Percentiles rank a stretch among this genome's conserved stretches.
Evolutionary conservation across 2,113 vertebrate genomes (phyloP).

Genomic region (Cyanistes caeruleus): DNA sequence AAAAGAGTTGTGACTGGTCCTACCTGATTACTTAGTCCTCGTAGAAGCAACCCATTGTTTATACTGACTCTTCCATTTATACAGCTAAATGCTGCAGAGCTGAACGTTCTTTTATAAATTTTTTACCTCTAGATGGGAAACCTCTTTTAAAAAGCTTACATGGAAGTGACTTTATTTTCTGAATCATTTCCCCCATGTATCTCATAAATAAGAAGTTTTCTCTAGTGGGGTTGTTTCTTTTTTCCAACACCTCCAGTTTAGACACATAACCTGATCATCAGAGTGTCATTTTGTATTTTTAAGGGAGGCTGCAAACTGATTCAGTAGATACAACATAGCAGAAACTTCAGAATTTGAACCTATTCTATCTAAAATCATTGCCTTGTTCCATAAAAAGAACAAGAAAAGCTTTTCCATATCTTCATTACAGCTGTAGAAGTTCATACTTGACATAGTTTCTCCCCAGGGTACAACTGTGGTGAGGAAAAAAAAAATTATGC

Average conservation of each 20-base stretch:
- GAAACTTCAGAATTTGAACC: neutral
- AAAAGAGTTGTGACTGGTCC: neutral
- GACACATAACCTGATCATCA: neutral
- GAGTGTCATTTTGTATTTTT: neutral
- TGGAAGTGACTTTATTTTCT: neutral
- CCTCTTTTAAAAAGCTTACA: neutral
- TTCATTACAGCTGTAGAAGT: slow-evolving; percentile 27
- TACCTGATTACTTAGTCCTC: neutral
- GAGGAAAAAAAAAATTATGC: neutral
- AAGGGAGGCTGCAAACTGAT: neutral
- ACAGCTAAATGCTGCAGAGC: neutral
- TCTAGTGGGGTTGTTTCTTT: neutral
- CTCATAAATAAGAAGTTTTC: neutral
- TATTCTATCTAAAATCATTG: neutral
- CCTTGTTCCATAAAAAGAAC: neutral
- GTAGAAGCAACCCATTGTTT: neutral
- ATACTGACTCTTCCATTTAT: neutral
- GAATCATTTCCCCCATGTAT: neutral
- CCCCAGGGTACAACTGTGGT: slow-evolving; percentile 20
- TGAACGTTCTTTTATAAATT: neutral
- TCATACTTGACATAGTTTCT: slow-evolving; percentile 46
- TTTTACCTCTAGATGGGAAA: neutral
- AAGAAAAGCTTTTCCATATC: neutral
- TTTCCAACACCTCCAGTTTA: neutral
- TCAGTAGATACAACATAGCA: neutral